Evolutionary conservation across 1,140 invertebrate genomes (phyloP).

Genomic region (Conus ventricosus): DNA sequence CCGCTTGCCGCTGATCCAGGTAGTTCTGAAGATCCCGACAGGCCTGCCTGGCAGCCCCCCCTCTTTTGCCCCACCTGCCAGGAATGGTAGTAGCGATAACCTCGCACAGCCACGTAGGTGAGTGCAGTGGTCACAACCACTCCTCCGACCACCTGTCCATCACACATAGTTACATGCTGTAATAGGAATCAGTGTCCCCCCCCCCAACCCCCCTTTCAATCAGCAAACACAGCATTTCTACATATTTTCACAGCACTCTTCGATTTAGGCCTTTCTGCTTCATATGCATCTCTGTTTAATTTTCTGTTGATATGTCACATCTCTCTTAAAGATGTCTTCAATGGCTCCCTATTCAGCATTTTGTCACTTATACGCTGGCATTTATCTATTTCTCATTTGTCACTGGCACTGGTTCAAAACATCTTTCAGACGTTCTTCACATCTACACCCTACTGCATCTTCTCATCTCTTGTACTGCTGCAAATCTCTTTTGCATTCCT

Average conservation of each 20-base stretch:
- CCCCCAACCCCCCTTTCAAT: background rate
- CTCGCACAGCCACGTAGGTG: conserved; percentile 7
- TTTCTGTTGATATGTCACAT: background rate
- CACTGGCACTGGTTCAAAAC: no score
- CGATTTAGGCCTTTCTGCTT: no score
- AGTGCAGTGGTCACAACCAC: background rate
- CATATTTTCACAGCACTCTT: no score
- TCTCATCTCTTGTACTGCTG: no score
- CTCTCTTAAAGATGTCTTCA: no score
- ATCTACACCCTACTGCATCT: no score
- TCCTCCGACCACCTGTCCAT: conserved; percentile 6
- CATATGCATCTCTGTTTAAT: background rate
- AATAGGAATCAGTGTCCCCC: background rate
- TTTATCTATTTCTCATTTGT: no score
- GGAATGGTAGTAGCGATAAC: conserved; percentile 21
- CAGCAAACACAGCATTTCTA: no score
- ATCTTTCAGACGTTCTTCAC: no score
- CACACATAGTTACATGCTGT: background rate
- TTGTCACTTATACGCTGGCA: no score
- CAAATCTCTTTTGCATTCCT: no score
- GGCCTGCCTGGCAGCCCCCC: conserved; percentile 8
- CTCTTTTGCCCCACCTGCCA: background rate
- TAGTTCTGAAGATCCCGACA: background rate
- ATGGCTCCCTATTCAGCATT: no score
- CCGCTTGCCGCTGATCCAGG: background rate